A percentile compares a stretch with the other conserved stretches of the same genome.
These are phyloP conservation scores for Neopipo cinnamomea DNA, from an alignment of 2,113 vertebrate species.

Conservation along the genomic window DNA sequence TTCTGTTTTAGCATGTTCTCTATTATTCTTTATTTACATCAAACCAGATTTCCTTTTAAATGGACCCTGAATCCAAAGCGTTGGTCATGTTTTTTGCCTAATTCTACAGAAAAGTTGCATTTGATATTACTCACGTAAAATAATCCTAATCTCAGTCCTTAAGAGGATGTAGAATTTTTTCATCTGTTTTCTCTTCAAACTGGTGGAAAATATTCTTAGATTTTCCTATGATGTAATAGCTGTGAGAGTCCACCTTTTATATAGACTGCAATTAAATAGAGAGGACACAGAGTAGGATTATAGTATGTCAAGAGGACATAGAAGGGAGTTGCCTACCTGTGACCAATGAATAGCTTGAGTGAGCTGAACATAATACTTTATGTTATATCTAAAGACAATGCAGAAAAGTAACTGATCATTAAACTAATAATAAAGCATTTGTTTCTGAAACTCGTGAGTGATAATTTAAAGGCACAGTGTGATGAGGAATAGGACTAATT, in stretches of 20 bases:
- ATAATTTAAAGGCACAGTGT: background rate
- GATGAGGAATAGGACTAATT: background rate
- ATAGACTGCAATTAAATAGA: background rate
- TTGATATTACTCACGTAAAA: background rate
- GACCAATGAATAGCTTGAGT: background rate
- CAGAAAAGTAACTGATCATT: background rate
- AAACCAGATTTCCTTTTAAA: background rate
- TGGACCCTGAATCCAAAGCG: background rate
- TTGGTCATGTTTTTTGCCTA: background rate
- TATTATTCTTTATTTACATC: background rate
- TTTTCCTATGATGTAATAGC: background rate
- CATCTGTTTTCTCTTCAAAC: background rate
- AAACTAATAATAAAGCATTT: background rate
- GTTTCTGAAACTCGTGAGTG: background rate
- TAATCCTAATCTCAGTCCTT: background rate
- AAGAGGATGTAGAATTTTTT: background rate
- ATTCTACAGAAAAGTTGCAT: background rate
- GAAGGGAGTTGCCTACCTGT: background rate
- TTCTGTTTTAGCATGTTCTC: background rate
- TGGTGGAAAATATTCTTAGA: background rate
- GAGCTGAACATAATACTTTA: background rate
- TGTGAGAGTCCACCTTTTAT: background rate
- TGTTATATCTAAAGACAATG: background rate
- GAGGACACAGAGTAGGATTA: background rate
- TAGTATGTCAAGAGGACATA: background rate